A percentile compares a stretch with the other conserved stretches of the same genome.
Conservation (phyloP, 1,140 invertebrate genomes). For the Penaeus chinensis region DNA sequence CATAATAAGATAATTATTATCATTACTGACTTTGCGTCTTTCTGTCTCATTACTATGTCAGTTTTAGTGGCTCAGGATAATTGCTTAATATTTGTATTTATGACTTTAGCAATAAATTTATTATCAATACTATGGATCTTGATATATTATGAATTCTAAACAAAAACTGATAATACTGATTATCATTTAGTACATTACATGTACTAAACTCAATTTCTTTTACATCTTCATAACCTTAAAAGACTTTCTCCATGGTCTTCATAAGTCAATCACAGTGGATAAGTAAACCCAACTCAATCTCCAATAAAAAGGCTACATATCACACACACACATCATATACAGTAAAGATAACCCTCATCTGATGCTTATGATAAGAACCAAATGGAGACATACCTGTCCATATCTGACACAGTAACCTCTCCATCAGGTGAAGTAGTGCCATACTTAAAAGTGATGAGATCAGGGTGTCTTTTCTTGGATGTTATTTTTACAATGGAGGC, state of each 20-base stretch:
- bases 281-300: neutral
- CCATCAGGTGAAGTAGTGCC: conserved; percentile 81
- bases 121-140: neutral
- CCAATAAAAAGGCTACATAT: too few species aligned
- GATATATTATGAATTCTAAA: neutral
- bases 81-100: too few species aligned
- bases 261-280: neutral
- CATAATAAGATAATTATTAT: neutral
- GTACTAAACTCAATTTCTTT: too few species aligned
- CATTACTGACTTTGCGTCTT: too few species aligned
- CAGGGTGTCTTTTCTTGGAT: conserved; percentile 91
- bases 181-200: too few species aligned
- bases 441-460: conserved; percentile 96
- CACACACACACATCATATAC: too few species aligned
- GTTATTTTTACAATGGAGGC: conserved; percentile 95
- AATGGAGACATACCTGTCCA: conserved; percentile 75
- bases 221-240: neutral
- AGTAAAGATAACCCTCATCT: too few species aligned
- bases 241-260: neutral
- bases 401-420: conserved; percentile 80
- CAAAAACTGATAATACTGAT: too few species aligned
- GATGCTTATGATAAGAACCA: neutral
- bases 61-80: too few species aligned
- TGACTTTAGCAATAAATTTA: neutral
- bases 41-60: too few species aligned